Percentiles rank a stretch among this genome's conserved stretches.
phyloP scores from a whole-genome alignment of 37 sponge, comb jelly and placozoan genomes.

The Geodia barretti region DNA sequence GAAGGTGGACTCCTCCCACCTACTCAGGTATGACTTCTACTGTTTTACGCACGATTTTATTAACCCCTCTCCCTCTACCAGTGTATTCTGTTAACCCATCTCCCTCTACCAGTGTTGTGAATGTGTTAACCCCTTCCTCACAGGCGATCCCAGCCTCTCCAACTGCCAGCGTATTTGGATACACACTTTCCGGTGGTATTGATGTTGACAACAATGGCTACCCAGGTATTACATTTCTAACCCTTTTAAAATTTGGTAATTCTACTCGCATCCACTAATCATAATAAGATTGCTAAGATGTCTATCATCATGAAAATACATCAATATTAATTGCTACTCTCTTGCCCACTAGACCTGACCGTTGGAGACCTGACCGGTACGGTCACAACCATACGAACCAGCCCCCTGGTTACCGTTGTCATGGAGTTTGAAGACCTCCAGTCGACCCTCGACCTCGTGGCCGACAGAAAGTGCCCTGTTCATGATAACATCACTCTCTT shows the following conservation, averaged over 20 bases:
- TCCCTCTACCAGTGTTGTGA: background rate
- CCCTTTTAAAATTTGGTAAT: background rate
- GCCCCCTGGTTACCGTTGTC: conserved; percentile 36
- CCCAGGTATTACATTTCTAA: conserved; percentile 58
- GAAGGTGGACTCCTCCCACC: conserved; percentile 19
- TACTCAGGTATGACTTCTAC: conserved; percentile 36
- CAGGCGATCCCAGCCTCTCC: conserved; percentile 10
- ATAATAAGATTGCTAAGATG: background rate
- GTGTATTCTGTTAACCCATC: background rate
- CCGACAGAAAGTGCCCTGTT: background rate
- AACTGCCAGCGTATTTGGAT: conserved; percentile 42
- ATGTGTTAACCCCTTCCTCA: too few relatives aligned
- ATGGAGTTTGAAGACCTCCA: background rate
- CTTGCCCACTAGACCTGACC: conserved; percentile 32
- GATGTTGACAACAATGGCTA: conserved; percentile 75
- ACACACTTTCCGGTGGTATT: conserved; percentile 39
- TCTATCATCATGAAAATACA: background rate
- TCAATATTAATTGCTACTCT: background rate
- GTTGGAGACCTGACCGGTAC: conserved; percentile 30
- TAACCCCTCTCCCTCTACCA: background rate
- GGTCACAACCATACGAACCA: conserved; percentile 16
- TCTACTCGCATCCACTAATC: background rate
- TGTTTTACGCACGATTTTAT: too few relatives aligned
- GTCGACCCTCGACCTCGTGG: background rate
- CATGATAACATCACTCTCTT: conserved; percentile 1